Base-by-base conservation (phyloP, 2,888 invertebrate genomes). In the Perizoma flavofasciatum region DNA sequence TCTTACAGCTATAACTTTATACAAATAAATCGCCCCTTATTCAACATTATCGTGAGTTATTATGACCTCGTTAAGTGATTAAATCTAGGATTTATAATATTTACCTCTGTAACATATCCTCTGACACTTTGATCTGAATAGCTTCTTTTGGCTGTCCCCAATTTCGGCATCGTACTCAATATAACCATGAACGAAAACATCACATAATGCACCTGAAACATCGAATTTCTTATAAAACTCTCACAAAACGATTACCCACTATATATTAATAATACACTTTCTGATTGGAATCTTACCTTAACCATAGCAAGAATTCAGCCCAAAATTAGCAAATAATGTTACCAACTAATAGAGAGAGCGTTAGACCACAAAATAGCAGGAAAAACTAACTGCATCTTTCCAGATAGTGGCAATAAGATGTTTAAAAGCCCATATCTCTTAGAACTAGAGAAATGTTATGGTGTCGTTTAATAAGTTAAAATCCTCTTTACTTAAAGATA, bases 101-200 rank as follows among this genome's bases (percentile, higher is more conserved):
- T 74, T 92, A 97, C 97, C 95, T 97, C 97, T 9, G 97, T 96
- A 75, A 97, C 92, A 82, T 97, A 97, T 82, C 95, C 96, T 77
- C 94, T 94, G 49, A 97, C 95, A 63, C 96, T 96, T 79, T 95
- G 95, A 84, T 97, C 97, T 48, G 96, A 96, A 84, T 95, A 95
- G 80, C 96, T 95, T 74, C 96, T 92, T 81, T 95, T 95, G 10
- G 88, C 86, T 65, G 94, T 89, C 57, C 92, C 77, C 62, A 81
- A 80, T 39, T 80, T 79, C 62, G 84, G 70, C 81, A 85, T 83
- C 49, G 80, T 79, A 77, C 83, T 81, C 69, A 86, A 82, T 74
- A 88, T 73, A 77, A 89, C 72, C 70, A 84, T 72, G 74, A 79
- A 82, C 66, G 76, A 80, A 60, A 89, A 77, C 79, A 78, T 78